A percentile compares a stretch with the other conserved stretches of the same genome.
Conservation (phyloP, 2,797 vertebrate species). For the Centroberyx gerrardi region DNA sequence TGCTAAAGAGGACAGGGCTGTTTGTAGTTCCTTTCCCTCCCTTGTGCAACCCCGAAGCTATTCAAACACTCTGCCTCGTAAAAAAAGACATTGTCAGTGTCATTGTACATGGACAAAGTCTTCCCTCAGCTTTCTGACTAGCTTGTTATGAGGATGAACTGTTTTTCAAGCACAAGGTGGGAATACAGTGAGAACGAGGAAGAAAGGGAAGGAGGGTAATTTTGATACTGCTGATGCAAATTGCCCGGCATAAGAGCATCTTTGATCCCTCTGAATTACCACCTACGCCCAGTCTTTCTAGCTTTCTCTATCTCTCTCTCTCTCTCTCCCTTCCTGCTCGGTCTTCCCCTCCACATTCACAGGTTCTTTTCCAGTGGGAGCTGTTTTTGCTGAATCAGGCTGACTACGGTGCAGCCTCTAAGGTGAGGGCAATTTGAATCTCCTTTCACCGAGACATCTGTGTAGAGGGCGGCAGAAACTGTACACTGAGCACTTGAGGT, state of each 20-base stretch:
- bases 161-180: neutral
- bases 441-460: constrained; percentile 50
- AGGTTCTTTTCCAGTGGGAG: constrained; percentile 12
- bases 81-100: constrained; percentile 47
- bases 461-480: constrained; percentile 61
- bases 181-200: neutral
- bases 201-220: constrained; percentile 8
- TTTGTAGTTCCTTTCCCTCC: constrained; percentile 68
- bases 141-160: constrained; percentile 22
- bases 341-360: neutral
- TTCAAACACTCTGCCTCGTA: constrained; percentile 73
- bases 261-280: constrained; percentile 5
- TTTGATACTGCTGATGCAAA: constrained; percentile 9
- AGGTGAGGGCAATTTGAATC: constrained; percentile 71
- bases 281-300: constrained; percentile 13
- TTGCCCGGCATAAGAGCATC: neutral
- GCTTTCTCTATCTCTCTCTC: constrained; percentile 2
- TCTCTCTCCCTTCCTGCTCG: neutral
- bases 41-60: constrained; percentile 56
- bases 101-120: constrained; percentile 54
- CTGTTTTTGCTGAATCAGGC: constrained; percentile 38
- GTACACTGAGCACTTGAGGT: constrained; percentile 64
- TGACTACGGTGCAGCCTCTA: constrained; percentile 27
- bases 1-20: constrained; percentile 44
- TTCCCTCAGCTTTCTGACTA: constrained; percentile 27